Percentiles rank a stretch among this genome's conserved stretches.
These are phyloP conservation scores for Crocallis elinguaria DNA, from an alignment of 2,888 invertebrate species.

Conservation along the genomic window DNA sequence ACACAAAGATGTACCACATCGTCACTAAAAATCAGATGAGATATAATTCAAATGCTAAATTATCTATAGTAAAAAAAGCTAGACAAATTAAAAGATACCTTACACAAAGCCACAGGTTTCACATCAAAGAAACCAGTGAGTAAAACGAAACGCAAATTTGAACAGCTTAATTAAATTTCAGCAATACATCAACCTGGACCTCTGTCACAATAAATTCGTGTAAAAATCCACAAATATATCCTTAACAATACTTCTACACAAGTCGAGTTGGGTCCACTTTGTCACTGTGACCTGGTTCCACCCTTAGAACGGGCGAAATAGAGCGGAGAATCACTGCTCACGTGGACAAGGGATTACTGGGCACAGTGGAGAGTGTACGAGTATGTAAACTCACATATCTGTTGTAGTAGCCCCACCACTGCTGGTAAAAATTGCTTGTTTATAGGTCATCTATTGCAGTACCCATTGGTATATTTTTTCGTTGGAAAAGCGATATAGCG, in stretches of 20 bases:
- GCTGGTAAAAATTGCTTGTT: too few relatives aligned
- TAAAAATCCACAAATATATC: slow-evolving; percentile 24
- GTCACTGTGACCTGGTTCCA: slow-evolving; percentile 26
- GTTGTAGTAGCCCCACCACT: too few relatives aligned
- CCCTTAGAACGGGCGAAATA: slow-evolving; percentile 20
- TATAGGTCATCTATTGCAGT: too few relatives aligned
- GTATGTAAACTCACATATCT: slow-evolving; percentile 2
- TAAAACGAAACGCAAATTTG: background rate
- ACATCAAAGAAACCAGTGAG: background rate
- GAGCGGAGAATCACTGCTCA: slow-evolving; percentile 25
- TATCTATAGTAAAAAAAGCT: too few relatives aligned
- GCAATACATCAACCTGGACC: slow-evolving; percentile 25
- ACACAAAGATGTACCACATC: too few relatives aligned
- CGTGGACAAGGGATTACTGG: slow-evolving; percentile 21
- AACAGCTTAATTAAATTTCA: slow-evolving; percentile 21
- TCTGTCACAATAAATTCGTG: slow-evolving; percentile 31
- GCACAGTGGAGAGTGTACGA: background rate
- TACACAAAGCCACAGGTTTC: too few relatives aligned
- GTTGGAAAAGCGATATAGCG: too few relatives aligned
- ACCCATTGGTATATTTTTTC: too few relatives aligned
- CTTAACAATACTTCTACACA: background rate
- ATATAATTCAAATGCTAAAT: too few relatives aligned
- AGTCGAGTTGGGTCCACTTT: slow-evolving; percentile 12
- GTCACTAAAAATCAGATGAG: too few relatives aligned
- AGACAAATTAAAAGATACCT: too few relatives aligned